phyloP scores from a whole-genome alignment of 2,888 invertebrate species.

The Tolmerus cingulatus region DNA sequence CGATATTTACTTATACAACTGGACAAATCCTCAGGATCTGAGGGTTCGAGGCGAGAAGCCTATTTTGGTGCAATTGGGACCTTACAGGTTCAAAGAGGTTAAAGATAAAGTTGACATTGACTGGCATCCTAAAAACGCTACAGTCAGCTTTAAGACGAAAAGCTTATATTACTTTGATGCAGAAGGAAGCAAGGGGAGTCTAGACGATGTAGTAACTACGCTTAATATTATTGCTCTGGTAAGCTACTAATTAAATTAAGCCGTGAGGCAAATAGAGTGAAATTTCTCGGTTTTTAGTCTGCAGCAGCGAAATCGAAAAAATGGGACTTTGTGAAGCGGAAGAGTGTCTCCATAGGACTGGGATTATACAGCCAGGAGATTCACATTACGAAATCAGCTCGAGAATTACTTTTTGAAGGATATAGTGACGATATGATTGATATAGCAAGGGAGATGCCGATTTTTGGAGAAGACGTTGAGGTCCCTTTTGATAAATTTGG shows the following conservation, averaged over 20 bases:
- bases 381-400: constrained; percentile 70
- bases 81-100: constrained; percentile 73
- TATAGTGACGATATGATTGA: constrained; percentile 78
- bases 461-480: constrained; percentile 66
- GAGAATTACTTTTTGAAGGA: constrained; percentile 80
- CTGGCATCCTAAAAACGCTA: constrained; percentile 75
- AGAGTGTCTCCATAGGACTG: constrained; percentile 69
- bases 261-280: not conserved
- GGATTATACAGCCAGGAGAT: constrained; percentile 67
- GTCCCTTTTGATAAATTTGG: constrained; percentile 81
- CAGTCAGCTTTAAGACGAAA: constrained; percentile 75
- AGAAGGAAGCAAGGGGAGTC: constrained; percentile 71
- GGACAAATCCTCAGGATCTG: constrained; percentile 78
- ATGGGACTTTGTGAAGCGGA: constrained; percentile 68
- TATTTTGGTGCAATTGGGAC: constrained; percentile 68
- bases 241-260: constrained; percentile 58
- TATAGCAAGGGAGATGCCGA: constrained; percentile 69
- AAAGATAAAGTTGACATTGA: constrained; percentile 76
- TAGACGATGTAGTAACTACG: constrained; percentile 75
- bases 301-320: constrained; percentile 65
- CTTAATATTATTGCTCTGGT: constrained; percentile 83
- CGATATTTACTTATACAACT: constrained; percentile 78
- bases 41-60: constrained; percentile 68
- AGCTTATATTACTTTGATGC: constrained; percentile 76
- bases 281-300: constrained; percentile 59